phyloP scores from a whole-genome alignment of 2,113 vertebrate genomes.

The pig (Sus scrofa) region DNA sequence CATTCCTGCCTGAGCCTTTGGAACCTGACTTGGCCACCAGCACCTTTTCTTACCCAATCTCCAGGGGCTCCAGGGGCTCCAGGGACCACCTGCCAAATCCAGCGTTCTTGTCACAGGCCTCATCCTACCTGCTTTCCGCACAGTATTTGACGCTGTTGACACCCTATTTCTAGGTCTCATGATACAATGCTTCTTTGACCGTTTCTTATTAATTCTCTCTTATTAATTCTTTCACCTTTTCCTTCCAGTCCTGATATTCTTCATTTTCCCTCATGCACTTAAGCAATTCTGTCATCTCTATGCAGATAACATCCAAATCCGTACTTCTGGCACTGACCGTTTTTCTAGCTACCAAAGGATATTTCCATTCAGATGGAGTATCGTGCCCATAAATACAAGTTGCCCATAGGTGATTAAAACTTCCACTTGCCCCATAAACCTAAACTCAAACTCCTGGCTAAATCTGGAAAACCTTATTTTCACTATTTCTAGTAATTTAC shows the following conservation, averaged over 20 bases:
- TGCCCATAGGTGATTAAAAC: not conserved
- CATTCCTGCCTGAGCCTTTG: not conserved
- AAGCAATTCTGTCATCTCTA: not conserved
- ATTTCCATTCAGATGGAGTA: not conserved
- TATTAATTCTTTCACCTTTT: conserved; percentile 2
- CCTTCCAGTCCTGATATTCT: not conserved
- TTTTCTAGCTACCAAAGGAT: not conserved
- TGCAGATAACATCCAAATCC: not conserved
- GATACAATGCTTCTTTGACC: not conserved
- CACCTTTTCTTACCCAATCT: not conserved
- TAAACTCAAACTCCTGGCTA: not conserved
- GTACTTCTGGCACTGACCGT: not conserved
- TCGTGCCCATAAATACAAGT: not conserved
- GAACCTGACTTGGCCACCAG: not conserved
- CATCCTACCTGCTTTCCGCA: not conserved
- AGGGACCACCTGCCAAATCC: not conserved
- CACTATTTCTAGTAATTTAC: not conserved
- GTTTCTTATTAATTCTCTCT: not conserved
- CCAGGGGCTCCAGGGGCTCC: not conserved
- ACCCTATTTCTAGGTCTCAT: not conserved
- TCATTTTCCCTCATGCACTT: not conserved
- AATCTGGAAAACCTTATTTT: not conserved
- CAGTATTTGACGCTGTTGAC: not conserved
- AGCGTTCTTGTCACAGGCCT: not conserved
- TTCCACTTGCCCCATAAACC: not conserved